Evolutionary conservation across 2,113 vertebrate species (phyloP).

Genomic region (Sisor rabdophorus): DNA sequence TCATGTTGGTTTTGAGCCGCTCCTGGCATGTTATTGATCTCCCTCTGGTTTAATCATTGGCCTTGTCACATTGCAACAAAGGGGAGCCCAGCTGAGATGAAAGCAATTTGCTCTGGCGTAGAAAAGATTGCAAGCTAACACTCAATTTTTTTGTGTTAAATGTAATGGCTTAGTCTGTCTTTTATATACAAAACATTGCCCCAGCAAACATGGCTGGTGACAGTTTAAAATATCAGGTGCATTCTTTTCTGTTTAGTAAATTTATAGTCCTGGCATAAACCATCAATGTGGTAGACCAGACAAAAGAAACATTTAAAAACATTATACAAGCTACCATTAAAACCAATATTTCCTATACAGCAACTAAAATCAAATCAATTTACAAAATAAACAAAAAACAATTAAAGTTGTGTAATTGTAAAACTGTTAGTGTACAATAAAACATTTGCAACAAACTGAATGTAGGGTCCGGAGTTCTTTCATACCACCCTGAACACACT

Average conservation of each 20-base stretch:
- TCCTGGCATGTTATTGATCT: constrained; percentile 71
- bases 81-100: constrained; percentile 68
- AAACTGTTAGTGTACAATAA: neutral
- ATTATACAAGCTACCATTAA: neutral
- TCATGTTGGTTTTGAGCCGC: constrained; percentile 64
- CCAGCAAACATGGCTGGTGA: constrained; percentile 51
- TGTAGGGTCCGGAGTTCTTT: too few species aligned
- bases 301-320: neutral
- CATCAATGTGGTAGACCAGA: neutral
- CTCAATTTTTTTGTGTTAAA: constrained; percentile 57
- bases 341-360: neutral
- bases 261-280: neutral
- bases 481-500: too few species aligned
- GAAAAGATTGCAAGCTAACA: constrained; percentile 67
- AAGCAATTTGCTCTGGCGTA: constrained; percentile 73
- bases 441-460: too few species aligned
- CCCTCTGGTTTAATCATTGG: constrained; percentile 73
- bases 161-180: constrained; percentile 31
- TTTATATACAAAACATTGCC: constrained; percentile 60
- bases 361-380: neutral
- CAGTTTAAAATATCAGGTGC: constrained; percentile 10
- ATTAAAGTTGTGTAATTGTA: constrained; percentile 19
- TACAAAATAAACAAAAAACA: neutral
- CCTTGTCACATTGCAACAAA: constrained; percentile 78
- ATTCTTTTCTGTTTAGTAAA: constrained; percentile 12